Percentiles rank a stretch among this genome's conserved stretches.
phyloP scores from a whole-genome alignment of 2,797 vertebrate genomes.

The Picus viridis region DNA sequence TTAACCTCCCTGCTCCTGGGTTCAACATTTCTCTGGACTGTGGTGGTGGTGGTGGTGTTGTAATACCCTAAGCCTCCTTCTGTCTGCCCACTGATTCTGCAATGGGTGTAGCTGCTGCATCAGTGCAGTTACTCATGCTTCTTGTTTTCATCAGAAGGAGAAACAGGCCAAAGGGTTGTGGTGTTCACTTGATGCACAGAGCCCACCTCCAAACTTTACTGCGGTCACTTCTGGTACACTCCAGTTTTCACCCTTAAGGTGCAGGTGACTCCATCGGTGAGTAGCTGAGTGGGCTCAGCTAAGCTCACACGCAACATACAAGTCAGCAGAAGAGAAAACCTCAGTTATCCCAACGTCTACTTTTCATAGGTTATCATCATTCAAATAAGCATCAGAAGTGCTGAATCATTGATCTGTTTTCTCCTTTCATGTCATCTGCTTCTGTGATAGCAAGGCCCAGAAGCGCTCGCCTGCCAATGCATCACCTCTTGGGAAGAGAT shows the following conservation, averaged over 20 bases:
- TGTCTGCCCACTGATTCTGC: background rate
- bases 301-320: background rate
- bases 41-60: background rate
- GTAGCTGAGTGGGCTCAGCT: background rate
- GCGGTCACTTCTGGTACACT: constrained; percentile 3
- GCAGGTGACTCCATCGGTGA: background rate
- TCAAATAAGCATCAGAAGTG: background rate
- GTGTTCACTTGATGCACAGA: background rate
- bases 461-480: background rate
- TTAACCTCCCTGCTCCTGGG: background rate
- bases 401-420: background rate
- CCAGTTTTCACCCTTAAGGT: background rate
- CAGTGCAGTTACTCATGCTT: background rate
- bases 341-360: background rate
- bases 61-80: background rate
- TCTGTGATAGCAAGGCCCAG: background rate
- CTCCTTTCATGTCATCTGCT: background rate
- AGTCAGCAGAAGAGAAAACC: background rate
- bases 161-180: background rate
- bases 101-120: background rate
- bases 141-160: background rate
- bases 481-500: background rate
- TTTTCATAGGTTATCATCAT: background rate
- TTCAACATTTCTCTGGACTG: background rate
- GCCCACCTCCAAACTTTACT: background rate